phyloP scores from a whole-genome alignment of 2,888 invertebrate genomes.

The Laspeyria flexula region DNA sequence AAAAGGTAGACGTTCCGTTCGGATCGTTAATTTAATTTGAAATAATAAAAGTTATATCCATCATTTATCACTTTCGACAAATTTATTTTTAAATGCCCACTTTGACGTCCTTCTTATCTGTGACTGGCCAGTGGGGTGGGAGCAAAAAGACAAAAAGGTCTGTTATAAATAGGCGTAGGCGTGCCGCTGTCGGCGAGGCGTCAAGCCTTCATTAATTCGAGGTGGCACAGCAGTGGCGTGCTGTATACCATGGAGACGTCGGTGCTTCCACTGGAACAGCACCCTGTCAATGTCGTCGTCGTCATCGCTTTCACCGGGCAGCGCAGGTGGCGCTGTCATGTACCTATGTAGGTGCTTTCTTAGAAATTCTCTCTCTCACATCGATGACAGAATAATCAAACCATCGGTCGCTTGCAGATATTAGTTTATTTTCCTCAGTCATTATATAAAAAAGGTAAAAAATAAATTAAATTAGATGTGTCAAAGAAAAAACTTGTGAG shows the following conservation, averaged over 20 bases:
- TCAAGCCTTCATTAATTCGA: slow-evolving; percentile 61
- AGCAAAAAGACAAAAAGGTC: slow-evolving; percentile 66
- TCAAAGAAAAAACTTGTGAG: slow-evolving; percentile 64
- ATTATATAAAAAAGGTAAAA: slow-evolving; percentile 43
- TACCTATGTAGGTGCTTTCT: no score
- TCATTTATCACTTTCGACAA: slow-evolving; percentile 86
- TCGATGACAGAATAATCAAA: not conserved
- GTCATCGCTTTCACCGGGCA: no score
- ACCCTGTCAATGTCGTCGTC: not conserved
- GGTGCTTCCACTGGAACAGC: slow-evolving; percentile 3
- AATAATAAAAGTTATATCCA: slow-evolving; percentile 85
- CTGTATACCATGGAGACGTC: slow-evolving; percentile 15
- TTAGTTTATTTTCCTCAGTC: slow-evolving; percentile 21
- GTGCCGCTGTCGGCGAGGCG: slow-evolving; percentile 68
- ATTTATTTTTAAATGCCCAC: slow-evolving; percentile 85
- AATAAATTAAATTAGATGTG: slow-evolving; percentile 55
- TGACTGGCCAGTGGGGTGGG: slow-evolving; percentile 67
- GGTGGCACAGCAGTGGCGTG: slow-evolving; percentile 24
- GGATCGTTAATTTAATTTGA: slow-evolving; percentile 85
- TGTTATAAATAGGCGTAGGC: slow-evolving; percentile 74
- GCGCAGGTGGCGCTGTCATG: no score
- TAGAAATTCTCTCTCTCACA: no score
- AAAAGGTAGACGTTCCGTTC: slow-evolving; percentile 80
- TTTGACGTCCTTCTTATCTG: slow-evolving; percentile 78
- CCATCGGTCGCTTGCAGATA: not conserved